These are phyloP conservation scores for Amblyornis subalaris DNA, from an alignment of 2,113 vertebrate genomes.

Conservation along the genomic window DNA sequence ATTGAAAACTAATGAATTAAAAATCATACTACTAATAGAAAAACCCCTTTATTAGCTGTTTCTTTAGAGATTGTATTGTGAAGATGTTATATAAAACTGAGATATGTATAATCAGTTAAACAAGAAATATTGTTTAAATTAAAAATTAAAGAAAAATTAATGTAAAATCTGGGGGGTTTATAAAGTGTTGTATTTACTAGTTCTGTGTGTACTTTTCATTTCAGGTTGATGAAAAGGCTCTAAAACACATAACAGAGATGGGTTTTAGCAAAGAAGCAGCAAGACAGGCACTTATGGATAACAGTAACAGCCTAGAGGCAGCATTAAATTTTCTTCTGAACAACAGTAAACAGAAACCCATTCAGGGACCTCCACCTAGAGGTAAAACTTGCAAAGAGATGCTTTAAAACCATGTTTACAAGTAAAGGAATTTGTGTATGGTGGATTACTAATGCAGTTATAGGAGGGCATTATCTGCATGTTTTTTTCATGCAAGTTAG, in stretches of 20 bases:
- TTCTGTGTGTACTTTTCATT: not conserved
- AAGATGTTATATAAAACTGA: not conserved
- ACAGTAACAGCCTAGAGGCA: slow-evolving; percentile 91
- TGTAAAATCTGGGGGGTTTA: not conserved
- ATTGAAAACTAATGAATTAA: not conserved
- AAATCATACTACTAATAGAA: not conserved
- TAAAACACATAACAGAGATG: slow-evolving; percentile 97
- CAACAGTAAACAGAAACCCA: slow-evolving; percentile 76
- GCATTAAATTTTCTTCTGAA: slow-evolving; percentile 91
- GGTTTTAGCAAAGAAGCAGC: slow-evolving; percentile 94
- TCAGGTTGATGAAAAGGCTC: slow-evolving; percentile 93
- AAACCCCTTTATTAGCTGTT: not conserved
- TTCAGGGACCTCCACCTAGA: slow-evolving; percentile 75
- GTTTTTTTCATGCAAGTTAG: not conserved
- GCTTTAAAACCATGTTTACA: not conserved
- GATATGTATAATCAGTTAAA: not conserved
- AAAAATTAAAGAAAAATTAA: not conserved
- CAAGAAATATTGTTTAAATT: not conserved
- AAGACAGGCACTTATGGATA: slow-evolving; percentile 92
- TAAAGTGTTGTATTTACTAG: not conserved
- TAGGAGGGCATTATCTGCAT: not conserved
- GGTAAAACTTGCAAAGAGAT: slow-evolving; percentile 67
- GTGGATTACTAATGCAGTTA: not conserved
- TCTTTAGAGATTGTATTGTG: not conserved
- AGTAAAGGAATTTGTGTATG: not conserved